These are phyloP conservation scores for Rousettus leschenaultii DNA, from an alignment of 2,113 vertebrate species.

Conservation along the genomic window DNA sequence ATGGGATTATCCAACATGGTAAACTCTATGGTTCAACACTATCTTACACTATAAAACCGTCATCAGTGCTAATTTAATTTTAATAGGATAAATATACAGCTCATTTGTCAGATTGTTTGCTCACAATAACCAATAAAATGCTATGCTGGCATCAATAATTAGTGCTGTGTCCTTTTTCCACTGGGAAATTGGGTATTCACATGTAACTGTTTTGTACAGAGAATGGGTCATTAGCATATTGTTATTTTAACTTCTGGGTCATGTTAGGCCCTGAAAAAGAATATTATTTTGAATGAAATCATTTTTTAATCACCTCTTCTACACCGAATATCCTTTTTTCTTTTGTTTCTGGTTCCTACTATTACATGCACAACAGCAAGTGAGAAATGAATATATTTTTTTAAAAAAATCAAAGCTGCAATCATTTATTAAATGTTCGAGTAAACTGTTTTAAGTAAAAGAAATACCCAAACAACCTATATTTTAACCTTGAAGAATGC, in stretches of 20 bases:
- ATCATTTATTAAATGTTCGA: constrained; percentile 45
- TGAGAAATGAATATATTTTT: constrained; percentile 13
- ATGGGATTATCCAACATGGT: not conserved
- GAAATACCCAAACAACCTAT: not conserved
- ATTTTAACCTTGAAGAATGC: constrained; percentile 33
- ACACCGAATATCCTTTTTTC: not conserved
- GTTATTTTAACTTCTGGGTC: constrained; percentile 21
- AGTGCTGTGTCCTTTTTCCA: not conserved
- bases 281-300: constrained; percentile 24
- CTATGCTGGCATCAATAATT: not conserved
- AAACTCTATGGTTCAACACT: not conserved
- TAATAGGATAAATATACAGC: not conserved
- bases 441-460: constrained; percentile 36
- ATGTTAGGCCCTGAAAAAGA: not conserved
- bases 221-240: not conserved
- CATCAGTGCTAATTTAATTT: not conserved
- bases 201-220: not conserved
- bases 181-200: not conserved
- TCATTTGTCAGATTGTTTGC: not conserved
- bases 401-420: not conserved
- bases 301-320: not conserved
- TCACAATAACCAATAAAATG: not conserved
- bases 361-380: not conserved
- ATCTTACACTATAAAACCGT: not conserved
- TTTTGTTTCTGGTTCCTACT: constrained; percentile 13